Base-by-base conservation (phyloP, 2,888 invertebrate genomes). In the Agonopterix subpropinquella region DNA sequence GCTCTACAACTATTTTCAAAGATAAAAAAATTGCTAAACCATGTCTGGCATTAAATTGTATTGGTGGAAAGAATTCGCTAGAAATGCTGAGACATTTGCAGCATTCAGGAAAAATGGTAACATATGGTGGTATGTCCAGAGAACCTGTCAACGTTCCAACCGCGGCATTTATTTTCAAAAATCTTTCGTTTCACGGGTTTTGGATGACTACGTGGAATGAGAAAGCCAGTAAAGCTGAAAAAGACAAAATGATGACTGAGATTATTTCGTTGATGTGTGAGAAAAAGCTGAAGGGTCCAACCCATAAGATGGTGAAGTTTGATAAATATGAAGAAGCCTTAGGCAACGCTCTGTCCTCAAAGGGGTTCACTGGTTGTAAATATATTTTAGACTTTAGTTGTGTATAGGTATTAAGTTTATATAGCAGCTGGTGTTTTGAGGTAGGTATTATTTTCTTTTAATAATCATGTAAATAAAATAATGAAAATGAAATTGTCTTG, bases 61-160 rank as follows among this genome's bases (percentile, higher is more conserved):
- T 99, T 36, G 98, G 99, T 37, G 99, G 99, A 0, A 94, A 96
- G 70, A 77, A 62, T 80, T 93, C 96, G 4, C 90, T 95, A n/a
- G 96, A 98, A 75, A 88, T 99, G 62, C 76, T 96, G 50, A 90
- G 95, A 44, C 93, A 95, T 62, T 83, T 99, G 53, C 91, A 90
- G 43, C 89, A 92, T 56, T 90, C 92, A 48, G 96, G 96, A 1
- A 89, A 92, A 8, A 92, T 99, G 92, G 97, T 99, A 0, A 99
- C 98, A 0, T 99, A 99, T 77, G 99, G 99, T 9, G 99, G 98
- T 36, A 99, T 99, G 99, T 97, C 98, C 0, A 92, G 95, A 53
- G 96, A 98, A 65, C 99, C 99, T 1, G 92, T 99, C 0, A 93
- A 92, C 18, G 92, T 96, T 37, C 95, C 98, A 44, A 88, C 88